Conservation (phyloP, 2,797 vertebrate species). For the Rhabdomys pumilio region DNA sequence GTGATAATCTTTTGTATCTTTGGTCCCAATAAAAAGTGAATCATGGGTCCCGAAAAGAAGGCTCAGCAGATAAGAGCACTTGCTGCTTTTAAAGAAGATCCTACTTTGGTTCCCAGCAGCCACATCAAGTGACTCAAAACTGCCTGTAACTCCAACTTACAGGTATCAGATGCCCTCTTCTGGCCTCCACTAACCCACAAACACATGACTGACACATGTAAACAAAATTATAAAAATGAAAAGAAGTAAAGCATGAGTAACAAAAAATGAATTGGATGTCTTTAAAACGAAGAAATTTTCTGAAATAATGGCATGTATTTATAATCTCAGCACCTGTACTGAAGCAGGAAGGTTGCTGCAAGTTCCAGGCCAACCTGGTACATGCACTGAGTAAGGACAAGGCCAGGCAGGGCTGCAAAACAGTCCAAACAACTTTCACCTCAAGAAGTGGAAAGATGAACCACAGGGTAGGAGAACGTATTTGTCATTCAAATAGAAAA, state of each 20-base stretch:
- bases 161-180: not conserved
- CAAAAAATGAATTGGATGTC: not conserved
- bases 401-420: not conserved
- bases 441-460: not conserved
- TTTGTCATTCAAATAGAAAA: not conserved
- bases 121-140: not conserved
- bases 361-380: not conserved
- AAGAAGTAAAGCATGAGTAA: not conserved
- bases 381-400: not conserved
- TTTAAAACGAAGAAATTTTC: not conserved
- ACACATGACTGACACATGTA: not conserved
- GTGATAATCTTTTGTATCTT: not conserved
- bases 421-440: not conserved
- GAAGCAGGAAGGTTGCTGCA: not conserved
- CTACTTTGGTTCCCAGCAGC: not conserved
- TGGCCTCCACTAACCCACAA: not conserved
- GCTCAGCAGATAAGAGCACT: not conserved
- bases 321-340: not conserved
- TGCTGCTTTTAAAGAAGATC: not conserved
- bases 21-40: not conserved
- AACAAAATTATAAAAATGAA: not conserved
- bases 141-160: not conserved
- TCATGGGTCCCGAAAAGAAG: not conserved
- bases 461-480: not conserved
- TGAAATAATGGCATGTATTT: not conserved